A percentile compares a stretch with the other conserved stretches of the same genome.
Conservation (phyloP, 2,888 invertebrate genomes). For the Eurois occulta region DNA sequence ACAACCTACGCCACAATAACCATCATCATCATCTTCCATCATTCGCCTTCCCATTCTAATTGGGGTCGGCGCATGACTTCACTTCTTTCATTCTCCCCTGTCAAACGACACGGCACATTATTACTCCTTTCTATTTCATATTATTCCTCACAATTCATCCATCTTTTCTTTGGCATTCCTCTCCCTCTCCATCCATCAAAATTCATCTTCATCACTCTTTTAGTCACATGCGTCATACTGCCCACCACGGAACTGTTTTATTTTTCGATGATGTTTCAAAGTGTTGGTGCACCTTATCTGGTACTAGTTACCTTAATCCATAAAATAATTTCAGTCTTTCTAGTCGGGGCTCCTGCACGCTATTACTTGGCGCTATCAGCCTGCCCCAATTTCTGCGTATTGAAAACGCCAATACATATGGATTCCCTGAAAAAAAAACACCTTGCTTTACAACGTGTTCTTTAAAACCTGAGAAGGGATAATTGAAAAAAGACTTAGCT, state of each 20-base stretch:
- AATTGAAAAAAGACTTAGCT: not conserved
- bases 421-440: slow-evolving; percentile 78
- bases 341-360: slow-evolving; percentile 78
- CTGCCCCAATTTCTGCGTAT: slow-evolving; percentile 81
- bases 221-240: not conserved
- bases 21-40: too few relatives aligned
- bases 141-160: too few relatives aligned
- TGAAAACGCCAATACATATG: slow-evolving; percentile 82
- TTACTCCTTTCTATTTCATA: too few relatives aligned
- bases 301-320: slow-evolving; percentile 78
- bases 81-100: too few relatives aligned
- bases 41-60: too few relatives aligned
- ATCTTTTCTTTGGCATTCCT: not conserved
- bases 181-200: not conserved
- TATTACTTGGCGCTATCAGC: slow-evolving; percentile 76
- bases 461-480: not conserved
- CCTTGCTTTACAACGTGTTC: not conserved
- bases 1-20: not conserved
- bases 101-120: too few relatives aligned
- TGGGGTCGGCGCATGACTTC: too few relatives aligned
- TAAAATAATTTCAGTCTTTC: slow-evolving; percentile 82
- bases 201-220: not conserved
- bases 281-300: too few relatives aligned
- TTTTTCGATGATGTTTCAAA: not conserved
- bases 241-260: not conserved